Conservation (phyloP, 2,888 invertebrate genomes). For the Candidula unifasciata region DNA sequence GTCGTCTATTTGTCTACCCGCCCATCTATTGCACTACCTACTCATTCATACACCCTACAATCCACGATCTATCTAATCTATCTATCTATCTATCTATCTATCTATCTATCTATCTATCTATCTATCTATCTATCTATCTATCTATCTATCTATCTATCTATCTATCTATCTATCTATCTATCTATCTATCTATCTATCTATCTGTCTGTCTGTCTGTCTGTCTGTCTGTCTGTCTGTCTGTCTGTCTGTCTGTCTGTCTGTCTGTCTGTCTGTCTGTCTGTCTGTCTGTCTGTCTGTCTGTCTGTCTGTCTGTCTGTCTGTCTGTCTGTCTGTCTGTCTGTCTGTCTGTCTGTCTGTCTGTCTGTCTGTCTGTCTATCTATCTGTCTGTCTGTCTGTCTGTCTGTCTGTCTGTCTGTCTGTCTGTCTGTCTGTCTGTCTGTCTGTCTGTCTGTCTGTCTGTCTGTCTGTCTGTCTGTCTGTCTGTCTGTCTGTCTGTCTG, state of each 20-base stretch:
- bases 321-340: not conserved
- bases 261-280: not conserved
- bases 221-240: not conserved
- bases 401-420: not conserved
- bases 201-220: not conserved
- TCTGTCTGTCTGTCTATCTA: not conserved
- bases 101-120: slow-evolving; percentile 20
- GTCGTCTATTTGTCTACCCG: too few relatives aligned
- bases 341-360: not conserved
- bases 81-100: slow-evolving; percentile 12
- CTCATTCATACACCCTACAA: too few relatives aligned
- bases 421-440: not conserved
- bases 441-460: not conserved
- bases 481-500: not conserved
- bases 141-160: slow-evolving; percentile 10
- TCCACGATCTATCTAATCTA: slow-evolving; percentile 11
- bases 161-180: slow-evolving; percentile 13
- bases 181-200: not conserved
- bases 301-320: not conserved
- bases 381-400: not conserved
- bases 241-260: too few relatives aligned
- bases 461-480: not conserved
- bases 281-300: not conserved
- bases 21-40: slow-evolving; percentile 3
- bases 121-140: slow-evolving; percentile 8